A percentile compares a stretch with the other conserved stretches of the same genome.
phyloP scores from a whole-genome alignment of 2,888 invertebrate species.

The Philereme transversata region DNA sequence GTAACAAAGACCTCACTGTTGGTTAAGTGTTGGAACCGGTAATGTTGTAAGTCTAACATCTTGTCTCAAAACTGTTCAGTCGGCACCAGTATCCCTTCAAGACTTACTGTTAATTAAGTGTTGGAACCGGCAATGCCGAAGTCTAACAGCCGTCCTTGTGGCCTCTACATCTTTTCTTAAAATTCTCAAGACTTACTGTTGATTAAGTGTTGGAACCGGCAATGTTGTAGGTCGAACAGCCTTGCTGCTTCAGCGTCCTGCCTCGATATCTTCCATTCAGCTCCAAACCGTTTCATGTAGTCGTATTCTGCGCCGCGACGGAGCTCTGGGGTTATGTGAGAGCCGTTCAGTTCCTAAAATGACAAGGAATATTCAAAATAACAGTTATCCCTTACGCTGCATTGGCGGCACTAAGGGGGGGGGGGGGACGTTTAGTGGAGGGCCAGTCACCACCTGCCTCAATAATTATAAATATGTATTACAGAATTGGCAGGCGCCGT shows the following conservation, averaged over 20 bases:
- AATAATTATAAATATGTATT: too few species aligned
- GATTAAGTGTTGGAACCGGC: slow-evolving; percentile 89
- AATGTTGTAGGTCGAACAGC: slow-evolving; percentile 88
- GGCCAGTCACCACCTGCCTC: too few species aligned
- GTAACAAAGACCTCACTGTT: too few species aligned
- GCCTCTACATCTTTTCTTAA: slow-evolving; percentile 75
- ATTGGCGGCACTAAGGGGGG: too few species aligned
- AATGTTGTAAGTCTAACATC: slow-evolving; percentile 43
- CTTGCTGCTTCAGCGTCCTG: slow-evolving; percentile 68
- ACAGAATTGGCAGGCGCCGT: too few species aligned
- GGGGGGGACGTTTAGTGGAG: too few species aligned
- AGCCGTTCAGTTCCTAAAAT: slow-evolving; percentile 87
- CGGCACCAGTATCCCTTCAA: slow-evolving; percentile 73
- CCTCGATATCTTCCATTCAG: slow-evolving; percentile 86
- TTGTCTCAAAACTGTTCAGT: slow-evolving; percentile 86
- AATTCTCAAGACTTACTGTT: slow-evolving; percentile 86
- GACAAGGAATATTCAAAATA: too few species aligned
- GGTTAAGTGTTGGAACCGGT: slow-evolving; percentile 28
- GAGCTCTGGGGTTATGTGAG: slow-evolving; percentile 86
- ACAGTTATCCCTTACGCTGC: too few species aligned
- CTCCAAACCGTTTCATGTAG: slow-evolving; percentile 92
- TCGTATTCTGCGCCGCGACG: slow-evolving; percentile 95
- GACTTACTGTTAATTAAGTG: slow-evolving; percentile 89
- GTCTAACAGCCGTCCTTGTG: slow-evolving; percentile 82
- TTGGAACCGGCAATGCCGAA: slow-evolving; percentile 90